Conservation (phyloP, 2,113 vertebrate genomes). For the Pampusana beccarii region DNA sequence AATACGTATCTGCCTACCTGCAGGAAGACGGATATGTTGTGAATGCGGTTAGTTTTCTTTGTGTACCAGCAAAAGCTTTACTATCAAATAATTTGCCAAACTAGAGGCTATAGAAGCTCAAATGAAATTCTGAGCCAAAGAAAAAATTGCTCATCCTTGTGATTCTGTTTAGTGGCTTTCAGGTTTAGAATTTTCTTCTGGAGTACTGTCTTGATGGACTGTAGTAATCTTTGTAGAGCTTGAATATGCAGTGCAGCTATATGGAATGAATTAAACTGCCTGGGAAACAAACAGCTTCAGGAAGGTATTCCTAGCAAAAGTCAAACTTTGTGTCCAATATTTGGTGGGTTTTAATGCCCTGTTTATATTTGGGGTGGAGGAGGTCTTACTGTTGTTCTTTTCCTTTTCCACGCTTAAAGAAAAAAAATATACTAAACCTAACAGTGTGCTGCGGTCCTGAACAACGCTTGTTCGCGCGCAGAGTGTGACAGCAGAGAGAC, state of each 20-base stretch:
- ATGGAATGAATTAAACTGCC: background rate
- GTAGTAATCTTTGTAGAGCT: background rate
- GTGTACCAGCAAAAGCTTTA: background rate
- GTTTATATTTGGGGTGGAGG: background rate
- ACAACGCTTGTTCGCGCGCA: background rate
- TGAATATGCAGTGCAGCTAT: background rate
- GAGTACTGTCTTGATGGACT: background rate
- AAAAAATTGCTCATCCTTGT: background rate
- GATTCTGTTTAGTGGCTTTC: background rate
- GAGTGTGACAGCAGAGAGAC: background rate
- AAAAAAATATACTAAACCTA: background rate
- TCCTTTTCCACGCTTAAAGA: background rate
- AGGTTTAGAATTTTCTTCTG: background rate
- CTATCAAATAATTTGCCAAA: background rate
- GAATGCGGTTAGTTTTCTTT: background rate
- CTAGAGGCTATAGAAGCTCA: background rate
- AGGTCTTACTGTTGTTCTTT: background rate
- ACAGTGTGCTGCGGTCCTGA: background rate
- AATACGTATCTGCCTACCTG: background rate
- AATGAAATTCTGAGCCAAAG: background rate
- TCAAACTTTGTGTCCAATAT: background rate
- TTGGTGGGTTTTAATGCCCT: background rate
- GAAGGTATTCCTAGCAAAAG: background rate
- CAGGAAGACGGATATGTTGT: background rate
- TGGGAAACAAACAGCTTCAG: background rate